Evolutionary conservation across 2,888 invertebrate species (phyloP).

Genomic region (Saturnia japonica): DNA sequence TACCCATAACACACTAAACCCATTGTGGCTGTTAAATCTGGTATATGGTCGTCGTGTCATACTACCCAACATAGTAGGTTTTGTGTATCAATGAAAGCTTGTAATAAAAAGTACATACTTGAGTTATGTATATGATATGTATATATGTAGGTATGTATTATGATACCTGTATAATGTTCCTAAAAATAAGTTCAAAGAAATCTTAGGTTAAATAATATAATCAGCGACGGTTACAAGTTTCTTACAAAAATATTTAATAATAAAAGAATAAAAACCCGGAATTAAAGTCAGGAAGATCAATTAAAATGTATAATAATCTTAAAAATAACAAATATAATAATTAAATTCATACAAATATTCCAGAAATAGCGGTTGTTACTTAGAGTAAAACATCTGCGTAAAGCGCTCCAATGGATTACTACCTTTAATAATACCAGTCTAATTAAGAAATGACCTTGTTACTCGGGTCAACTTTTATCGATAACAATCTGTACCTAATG

Average conservation of each 20-base stretch:
- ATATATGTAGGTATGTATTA: no score
- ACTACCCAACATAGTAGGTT: no score
- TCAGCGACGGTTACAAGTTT: neutral
- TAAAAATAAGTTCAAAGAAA: no score
- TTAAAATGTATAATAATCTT: neutral
- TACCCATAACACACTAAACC: no score
- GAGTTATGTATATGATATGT: no score
- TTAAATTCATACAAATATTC: neutral
- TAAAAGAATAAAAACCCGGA: neutral
- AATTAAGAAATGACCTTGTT: slow-evolving; percentile 36
- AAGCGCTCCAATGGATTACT: slow-evolving; percentile 9
- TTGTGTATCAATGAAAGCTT: no score
- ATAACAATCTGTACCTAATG: slow-evolving; percentile 28
- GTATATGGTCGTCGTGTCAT: no score
- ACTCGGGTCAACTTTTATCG: slow-evolving; percentile 30
- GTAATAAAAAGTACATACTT: no score
- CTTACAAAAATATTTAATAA: neutral
- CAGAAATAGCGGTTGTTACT: neutral
- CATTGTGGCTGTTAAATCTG: no score
- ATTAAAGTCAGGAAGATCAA: neutral
- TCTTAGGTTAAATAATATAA: neutral
- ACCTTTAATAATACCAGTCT: slow-evolving; percentile 24
- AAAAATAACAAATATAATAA: neutral
- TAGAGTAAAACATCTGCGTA: slow-evolving; percentile 1
- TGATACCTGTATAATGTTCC: no score